Percentiles rank a stretch among this genome's conserved stretches.
phyloP scores from a whole-genome alignment of 2,113 vertebrate species.

The Gasterosteus nipponicus region DNA sequence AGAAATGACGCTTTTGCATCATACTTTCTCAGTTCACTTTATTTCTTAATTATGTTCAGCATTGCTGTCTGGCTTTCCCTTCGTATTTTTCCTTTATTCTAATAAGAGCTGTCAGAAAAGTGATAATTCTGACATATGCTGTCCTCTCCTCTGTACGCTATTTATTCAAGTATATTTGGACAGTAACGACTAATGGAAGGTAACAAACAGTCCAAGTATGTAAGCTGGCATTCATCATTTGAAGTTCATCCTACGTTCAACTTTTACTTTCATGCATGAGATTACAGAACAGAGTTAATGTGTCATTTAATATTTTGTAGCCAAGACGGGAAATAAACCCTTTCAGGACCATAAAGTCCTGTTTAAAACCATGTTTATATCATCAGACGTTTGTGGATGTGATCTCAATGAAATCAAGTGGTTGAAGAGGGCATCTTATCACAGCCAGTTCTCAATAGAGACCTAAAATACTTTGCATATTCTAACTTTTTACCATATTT shows the following conservation, averaged over 20 bases:
- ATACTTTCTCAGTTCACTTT: conserved; percentile 25
- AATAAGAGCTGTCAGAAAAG: conserved; percentile 19
- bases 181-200: not conserved
- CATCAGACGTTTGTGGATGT: not conserved
- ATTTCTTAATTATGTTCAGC: conserved; percentile 30
- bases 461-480: not conserved
- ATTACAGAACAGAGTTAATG: conserved; percentile 50
- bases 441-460: not conserved
- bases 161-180: not conserved
- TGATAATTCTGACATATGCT: conserved; percentile 1
- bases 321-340: not conserved
- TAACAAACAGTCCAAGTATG: not conserved
- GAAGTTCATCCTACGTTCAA: conserved; percentile 11
- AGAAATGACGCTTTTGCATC: conserved; percentile 42
- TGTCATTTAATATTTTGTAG: conserved; percentile 7
- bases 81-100: not conserved
- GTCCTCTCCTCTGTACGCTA: not conserved
- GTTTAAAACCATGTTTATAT: not conserved
- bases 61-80: not conserved
- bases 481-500: not conserved
- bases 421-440: not conserved
- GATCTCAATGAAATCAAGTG: not conserved
- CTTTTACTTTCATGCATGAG: conserved; percentile 25
- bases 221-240: not conserved
- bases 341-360: not conserved